Base-by-base conservation (phyloP, 1,140 invertebrate genomes). In the Orius insidiosus region DNA sequence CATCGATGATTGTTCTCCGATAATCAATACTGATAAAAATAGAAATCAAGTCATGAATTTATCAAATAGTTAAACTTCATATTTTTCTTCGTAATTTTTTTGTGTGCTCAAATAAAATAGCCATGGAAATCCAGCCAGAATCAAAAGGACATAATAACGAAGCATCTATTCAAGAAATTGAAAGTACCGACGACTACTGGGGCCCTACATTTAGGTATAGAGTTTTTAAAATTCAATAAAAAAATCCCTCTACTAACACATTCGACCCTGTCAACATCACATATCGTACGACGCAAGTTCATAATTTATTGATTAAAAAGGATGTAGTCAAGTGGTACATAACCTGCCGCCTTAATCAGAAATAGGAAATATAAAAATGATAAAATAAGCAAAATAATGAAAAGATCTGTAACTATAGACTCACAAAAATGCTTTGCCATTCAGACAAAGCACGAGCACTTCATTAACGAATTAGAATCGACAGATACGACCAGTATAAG, bases 171-270 rank as follows among this genome's bases (percentile, higher is more conserved):
- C 74, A 87, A 67, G 86, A 90, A 63, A 89, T 90, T 50, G 86
- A 90, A 66, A 77, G 82, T 4, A 82, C 88, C 41, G 85, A 90
- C 58, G 85, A 88, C 62, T 88, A 88, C 58, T 82, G 85, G 72
- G 85, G 84, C 2, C 84, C 85, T 10, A 88, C 85, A 3, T 88
- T 89, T 59, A 75, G 83, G 64, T 86, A 65, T 47, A 53, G 5
- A 34, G 9, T 16, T 18, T 44, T 34, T 11, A 33, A 45, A 45
- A 18, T 45, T 37, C 18, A n/a, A n/a, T 7, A 24, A 24, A 24
- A 24, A 24, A 24, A 24, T 24, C 24, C 7, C 24, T 24, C 24
- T 24, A 24, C 24, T 24, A 24, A 24, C 24, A 24, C 24, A 24
- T 24, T 24, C 7, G 24, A 24, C 24, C 24, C 24, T 24, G n/a